Evolutionary conservation across 2,113 vertebrate genomes (phyloP), one percentile per base, ranked within the genome.

Genomic region (Nannospalax galili): DNA sequence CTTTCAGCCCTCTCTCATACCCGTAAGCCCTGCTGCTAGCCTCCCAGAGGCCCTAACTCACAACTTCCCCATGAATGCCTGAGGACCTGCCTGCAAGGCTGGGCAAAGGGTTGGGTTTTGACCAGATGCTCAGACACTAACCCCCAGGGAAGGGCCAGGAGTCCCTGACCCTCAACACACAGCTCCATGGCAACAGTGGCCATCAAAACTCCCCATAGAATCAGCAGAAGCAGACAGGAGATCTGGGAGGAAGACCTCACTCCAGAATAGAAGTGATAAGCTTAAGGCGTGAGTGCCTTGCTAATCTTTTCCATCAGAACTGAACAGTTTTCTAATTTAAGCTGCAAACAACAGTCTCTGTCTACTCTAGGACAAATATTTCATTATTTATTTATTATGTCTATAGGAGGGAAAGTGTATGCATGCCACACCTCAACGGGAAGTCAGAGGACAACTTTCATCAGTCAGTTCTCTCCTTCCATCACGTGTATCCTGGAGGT

Each of bases 261-360:
- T 69, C 52, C 3, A 32, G n/a, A 8, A 24, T 73, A 48, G 48
- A 74, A 84, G 37, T 3, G 14, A 17, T 75, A 16, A 11, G n/a
- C 30, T 67, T 35, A 86, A 40, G 72, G 30, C 60, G 26, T 8
- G 24, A n/a, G 26, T 5, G 5, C 40, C 16, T 81, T 86, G 62
- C 65, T 52, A 84, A 65, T 22, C 48, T 74, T 74, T 90, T 80
- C 52, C 86, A 62, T 12, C 79, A 86, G 30, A 96, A 90, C 7
- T 30, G 40, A 78, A 58, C 32, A 8, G 17, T 42, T 82, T 86
- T 91, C 79, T 86, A 88, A 37, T 80, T 45, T 80, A 78, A 75
- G 67, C 48, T 87, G 78, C 40, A 77, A 86, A 60, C 45, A 35
- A 56, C 15, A 16, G 26, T 42, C 37, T 74, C 69, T 64, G 9